Evolutionary conservation across 2,113 vertebrate species (phyloP), one percentile per base, ranked within the genome.

Genomic region (Petrocephalus microphthalmus): DNA sequence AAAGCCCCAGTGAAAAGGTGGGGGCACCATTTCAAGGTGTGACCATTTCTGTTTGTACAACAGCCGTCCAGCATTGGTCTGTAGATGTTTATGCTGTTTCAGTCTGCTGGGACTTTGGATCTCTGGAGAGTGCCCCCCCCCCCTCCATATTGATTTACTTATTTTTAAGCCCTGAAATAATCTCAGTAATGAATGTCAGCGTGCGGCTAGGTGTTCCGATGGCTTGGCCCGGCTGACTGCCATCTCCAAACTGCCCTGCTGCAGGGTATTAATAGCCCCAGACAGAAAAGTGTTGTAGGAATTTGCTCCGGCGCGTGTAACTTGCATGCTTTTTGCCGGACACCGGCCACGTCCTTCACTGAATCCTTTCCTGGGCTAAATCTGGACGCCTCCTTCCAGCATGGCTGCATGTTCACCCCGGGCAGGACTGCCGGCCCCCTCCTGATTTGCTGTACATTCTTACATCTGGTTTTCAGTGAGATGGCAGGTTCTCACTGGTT

Each of bases 141-240:
- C 37, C 19, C 8, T 11, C 47, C 17, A 0, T 15, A 15, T 86
- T 57, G 17, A 37, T 57, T 49, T 86, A 15, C 25, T 86, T 87
- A 15, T 87, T 67, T 87, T 74, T 74, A 74, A 87, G 19, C 15
- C 64, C 15, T 51, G 47, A 29, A 71, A 52, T 86, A 19, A 87
- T 87, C 74, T 33, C 67, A 87, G 45, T 83, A n/a, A 83, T 83
- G 81, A 83, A 83, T 83, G 81, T 83, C 81, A 83, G 81, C 20
- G 22, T 83, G 45, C 0, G 37, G 45, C 7, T 20, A 42, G 15
- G 19, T 81, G 74, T 81, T 19, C 74, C 42, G 29, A 81, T 15
- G 15, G 37, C 74, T 42, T 8, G 17, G 78, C 33, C 6, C 22
- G 67, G 67, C 11, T 0, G 6, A 10, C 42, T 8, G 7, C 19